Evolutionary conservation across 2,888 invertebrate species (phyloP), one percentile per base, ranked within the genome.

Genomic region (Chymomyza procnemis): DNA sequence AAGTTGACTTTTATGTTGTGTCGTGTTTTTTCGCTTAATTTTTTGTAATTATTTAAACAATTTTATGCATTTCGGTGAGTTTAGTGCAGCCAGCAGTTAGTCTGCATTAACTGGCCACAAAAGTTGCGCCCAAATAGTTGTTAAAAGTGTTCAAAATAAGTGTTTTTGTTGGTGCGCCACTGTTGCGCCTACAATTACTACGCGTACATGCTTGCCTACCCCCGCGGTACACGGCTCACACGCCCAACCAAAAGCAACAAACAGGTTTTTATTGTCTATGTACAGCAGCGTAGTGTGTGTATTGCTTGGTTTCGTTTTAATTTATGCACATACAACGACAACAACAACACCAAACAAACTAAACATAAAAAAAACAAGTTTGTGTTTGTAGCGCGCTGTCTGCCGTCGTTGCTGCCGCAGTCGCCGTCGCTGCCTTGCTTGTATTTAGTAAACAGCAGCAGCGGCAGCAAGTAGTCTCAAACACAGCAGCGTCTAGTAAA

Each of bases 51-150:
- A 78, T 88, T 87, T 77, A 67, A 73, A 71, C 72, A 74, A 81
- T 79, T 80, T 85, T 80, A 80, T 78, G 75, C 67, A 74, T 79
- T 79, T 87, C 82, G 84, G 82, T 85, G 84, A 88, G 87, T 87
- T 69, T 0, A 66, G 57, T 19, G n/a, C 26, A 0, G 26, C 26
- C 30, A 58, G 34, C 14, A 26, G 58, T 16, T 41, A 46, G 4
- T n/a, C 18, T 18, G 16, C 16, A 47, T n/a, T 8, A 16, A 4
- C 4, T 47, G 47, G 16, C 12, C 30, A 47, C 4, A 52, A 63
- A 69, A 67, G 57, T 6, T 22, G 52, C 67, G 2, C 6, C 8
- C 18, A 2, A 50, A 50, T 16, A 5, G 16, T 16, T 50, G 50
- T 18, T 9, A 9, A 50, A 21, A 58, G 48, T 64, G 57, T 14